phyloP scores from a whole-genome alignment of 2,113 vertebrate species.

The Tylochromis polylepis region DNA sequence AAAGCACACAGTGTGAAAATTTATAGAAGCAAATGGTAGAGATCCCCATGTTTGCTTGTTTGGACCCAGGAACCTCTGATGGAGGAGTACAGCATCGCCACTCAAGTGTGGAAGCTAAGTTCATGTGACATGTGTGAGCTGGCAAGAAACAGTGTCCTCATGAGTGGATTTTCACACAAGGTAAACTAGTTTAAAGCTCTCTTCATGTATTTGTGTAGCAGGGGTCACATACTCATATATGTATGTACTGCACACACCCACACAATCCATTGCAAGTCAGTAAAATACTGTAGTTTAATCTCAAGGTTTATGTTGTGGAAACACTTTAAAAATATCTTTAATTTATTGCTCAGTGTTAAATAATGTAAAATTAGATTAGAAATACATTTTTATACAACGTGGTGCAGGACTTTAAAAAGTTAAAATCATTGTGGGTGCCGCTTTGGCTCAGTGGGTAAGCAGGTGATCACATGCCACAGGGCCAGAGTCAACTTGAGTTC shows the following conservation, averaged over 20 bases:
- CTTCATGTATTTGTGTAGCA: neutral
- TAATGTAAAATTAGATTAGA: neutral
- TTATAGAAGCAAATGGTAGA: neutral
- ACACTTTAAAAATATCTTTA: neutral
- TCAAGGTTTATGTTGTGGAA: neutral
- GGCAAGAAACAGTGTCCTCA: constrained; percentile 96
- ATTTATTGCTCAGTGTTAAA: neutral
- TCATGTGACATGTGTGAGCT: constrained; percentile 98
- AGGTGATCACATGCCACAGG: neutral
- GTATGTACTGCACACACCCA: neutral
- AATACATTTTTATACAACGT: neutral
- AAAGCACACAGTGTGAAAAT: neutral
- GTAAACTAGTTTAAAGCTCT: constrained; percentile 55
- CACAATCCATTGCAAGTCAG: neutral
- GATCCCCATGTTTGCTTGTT: neutral
- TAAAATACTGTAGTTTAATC: neutral
- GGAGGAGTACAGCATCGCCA: constrained; percentile 97
- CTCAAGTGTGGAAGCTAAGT: constrained; percentile 97
- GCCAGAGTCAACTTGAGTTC: neutral
- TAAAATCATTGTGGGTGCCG: neutral
- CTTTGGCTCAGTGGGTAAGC: neutral
- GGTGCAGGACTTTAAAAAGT: neutral
- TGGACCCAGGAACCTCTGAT: constrained; percentile 87
- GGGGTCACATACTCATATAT: neutral
- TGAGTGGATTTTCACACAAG: constrained; percentile 96